phyloP scores from a whole-genome alignment of 2,888 invertebrate species.

The Pteria penguin region DNA sequence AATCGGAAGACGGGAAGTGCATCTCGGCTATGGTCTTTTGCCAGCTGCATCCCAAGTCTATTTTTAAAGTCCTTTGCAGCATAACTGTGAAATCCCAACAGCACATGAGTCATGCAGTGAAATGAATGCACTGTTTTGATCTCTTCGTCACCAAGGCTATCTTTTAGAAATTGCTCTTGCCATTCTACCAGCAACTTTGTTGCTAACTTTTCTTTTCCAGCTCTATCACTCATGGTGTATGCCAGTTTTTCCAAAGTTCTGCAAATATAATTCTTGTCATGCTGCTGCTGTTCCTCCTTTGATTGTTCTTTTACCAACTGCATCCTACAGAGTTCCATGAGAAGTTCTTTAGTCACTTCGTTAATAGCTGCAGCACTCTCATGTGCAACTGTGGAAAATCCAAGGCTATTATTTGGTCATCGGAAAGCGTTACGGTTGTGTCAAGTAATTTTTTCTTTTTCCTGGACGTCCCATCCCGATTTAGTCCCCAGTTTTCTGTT shows the following conservation, averaged over 20 bases:
- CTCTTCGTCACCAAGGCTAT: neutral
- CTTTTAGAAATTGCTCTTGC: conserved; percentile 16
- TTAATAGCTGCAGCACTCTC: conserved; percentile 19
- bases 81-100: conserved; percentile 38
- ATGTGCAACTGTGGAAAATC: conserved; percentile 12
- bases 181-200: conserved; percentile 21
- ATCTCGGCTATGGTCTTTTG: conserved; percentile 36
- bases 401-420: neutral
- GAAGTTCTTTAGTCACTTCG: neutral
- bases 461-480: neutral
- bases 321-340: neutral
- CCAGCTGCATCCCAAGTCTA: conserved; percentile 5
- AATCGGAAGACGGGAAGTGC: conserved; percentile 24
- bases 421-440: neutral
- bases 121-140: conserved; percentile 20
- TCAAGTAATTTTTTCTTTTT: neutral
- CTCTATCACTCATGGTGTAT: conserved; percentile 33
- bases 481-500: neutral
- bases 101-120: conserved; percentile 46
- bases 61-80: neutral
- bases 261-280: neutral
- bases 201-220: conserved; percentile 28
- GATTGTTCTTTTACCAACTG: conserved; percentile 2
- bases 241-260: conserved; percentile 19
- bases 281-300: neutral